Base-by-base conservation (phyloP, 2,113 vertebrate species). In the Ploceus nigricollis region DNA sequence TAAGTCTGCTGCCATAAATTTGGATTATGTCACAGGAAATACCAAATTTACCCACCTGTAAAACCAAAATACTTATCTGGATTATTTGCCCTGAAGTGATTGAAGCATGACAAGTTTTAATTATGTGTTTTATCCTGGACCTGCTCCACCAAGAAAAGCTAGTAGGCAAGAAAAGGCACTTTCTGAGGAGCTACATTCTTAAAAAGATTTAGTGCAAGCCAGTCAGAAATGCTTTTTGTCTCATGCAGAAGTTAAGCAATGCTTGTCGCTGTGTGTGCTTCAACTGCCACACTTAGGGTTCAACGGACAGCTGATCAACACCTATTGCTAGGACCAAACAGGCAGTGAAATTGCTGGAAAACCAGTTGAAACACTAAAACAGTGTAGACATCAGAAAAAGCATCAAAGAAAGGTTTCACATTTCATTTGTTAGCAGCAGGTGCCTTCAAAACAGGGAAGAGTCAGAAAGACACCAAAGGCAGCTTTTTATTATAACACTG, bases 21-120 rank as follows among this genome's bases (percentile, higher is more conserved):
- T 90, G 60, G 94, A 42, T 82, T 78, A 90, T 75, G 82, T 37
- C 69, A 93, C 47, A 87, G 92, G 79, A 96, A 94, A 95, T 83
- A 77, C 45, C 92, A 86, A 91, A 70, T 66, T 78, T 94, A 86
- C 69, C 75, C 60, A 1, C 44, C 65, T 83, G 72, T 50, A 87
- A 94, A 83, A 71, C 42, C 72, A 79, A 93, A 95, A 87, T 69
- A 71, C 48, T 89, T 83, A 68, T 35, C 88, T 83, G 31, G 13
- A 70, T 86, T 56, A 53, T 87, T 86, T 93, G 71, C 79, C 85
- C 88, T 94, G 64, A 90, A 92, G 90, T 64, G 68, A 90, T 11
- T 81, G 56, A 77, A 40, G 44, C 44, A 60, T 48, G 47, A 75
- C 42, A 72, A 90, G 45, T 83, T 92, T 89, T 77, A 90, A 71